These are phyloP conservation scores for Scaptomyza pallida DNA, from an alignment of 1,140 invertebrate genomes.

Conservation along the genomic window DNA sequence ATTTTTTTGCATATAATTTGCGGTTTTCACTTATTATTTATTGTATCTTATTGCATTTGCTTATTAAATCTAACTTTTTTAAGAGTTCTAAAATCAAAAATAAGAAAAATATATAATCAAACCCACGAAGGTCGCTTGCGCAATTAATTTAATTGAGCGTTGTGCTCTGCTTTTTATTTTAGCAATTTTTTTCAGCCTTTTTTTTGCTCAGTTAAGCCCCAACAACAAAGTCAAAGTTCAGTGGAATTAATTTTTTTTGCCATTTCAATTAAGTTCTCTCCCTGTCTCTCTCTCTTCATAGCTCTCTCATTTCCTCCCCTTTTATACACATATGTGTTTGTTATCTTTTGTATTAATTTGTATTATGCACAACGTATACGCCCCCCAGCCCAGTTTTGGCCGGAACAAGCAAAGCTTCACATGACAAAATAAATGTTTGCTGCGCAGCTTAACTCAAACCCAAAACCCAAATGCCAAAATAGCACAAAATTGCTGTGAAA, in stretches of 20 bases:
- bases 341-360: conserved; percentile 61
- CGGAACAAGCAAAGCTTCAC: conserved; percentile 47
- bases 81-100: conserved; percentile 2
- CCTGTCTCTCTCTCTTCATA: neutral
- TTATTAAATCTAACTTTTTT: conserved; percentile 5
- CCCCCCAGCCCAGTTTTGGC: conserved; percentile 43
- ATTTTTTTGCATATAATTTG: conserved; percentile 38
- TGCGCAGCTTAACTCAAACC: too few relatives aligned
- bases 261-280: conserved; percentile 3
- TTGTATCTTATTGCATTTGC: neutral
- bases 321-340: neutral
- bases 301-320: conserved; percentile 5
- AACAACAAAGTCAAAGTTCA: conserved; percentile 55
- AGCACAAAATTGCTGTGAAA: conserved; percentile 31
- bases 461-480: conserved; percentile 51
- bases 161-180: conserved; percentile 43
- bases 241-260: conserved; percentile 48
- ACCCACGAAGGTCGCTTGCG: neutral
- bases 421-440: conserved; percentile 47
- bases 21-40: conserved; percentile 19
- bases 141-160: conserved; percentile 41
- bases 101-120: conserved; percentile 22
- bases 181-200: conserved; percentile 2
- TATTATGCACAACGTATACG: conserved; percentile 53
- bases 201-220: conserved; percentile 9